phyloP scores from a whole-genome alignment of 2,888 invertebrate genomes.

The Drosophila leonis region DNA sequence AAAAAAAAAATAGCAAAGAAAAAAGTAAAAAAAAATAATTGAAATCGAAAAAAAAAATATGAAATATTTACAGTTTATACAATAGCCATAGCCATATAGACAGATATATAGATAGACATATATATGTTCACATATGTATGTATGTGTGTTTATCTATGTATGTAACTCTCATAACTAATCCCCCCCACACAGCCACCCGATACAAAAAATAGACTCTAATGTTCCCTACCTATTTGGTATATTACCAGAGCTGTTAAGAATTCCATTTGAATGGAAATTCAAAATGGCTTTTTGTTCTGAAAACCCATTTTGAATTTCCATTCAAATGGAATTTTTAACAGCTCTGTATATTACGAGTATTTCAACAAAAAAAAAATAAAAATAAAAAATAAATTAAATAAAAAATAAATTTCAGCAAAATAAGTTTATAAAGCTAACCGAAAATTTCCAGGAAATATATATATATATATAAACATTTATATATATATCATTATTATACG shows the following conservation, averaged over 20 bases:
- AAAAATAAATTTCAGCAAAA: too few species aligned
- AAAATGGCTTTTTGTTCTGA: too few species aligned
- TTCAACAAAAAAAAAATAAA: slow-evolving; percentile 19
- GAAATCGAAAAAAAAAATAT: slow-evolving; percentile 50
- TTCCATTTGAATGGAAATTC: too few species aligned
- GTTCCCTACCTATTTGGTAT: slow-evolving; percentile 66
- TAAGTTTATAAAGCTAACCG: slow-evolving; percentile 26
- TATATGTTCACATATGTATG: slow-evolving; percentile 39
- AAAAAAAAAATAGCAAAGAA: slow-evolving; percentile 50
- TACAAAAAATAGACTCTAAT: slow-evolving; percentile 64
- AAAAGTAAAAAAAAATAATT: slow-evolving; percentile 27
- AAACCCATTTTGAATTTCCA: too few species aligned
- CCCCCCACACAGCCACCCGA: neutral
- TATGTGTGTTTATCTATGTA: slow-evolving; percentile 51
- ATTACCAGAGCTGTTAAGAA: too few species aligned
- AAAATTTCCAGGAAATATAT: slow-evolving; percentile 31
- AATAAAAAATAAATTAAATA: slow-evolving; percentile 8
- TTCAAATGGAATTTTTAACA: too few species aligned
- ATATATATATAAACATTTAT: neutral
- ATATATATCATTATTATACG: slow-evolving; percentile 37
- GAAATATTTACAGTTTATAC: slow-evolving; percentile 54
- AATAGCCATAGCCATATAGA: slow-evolving; percentile 61
- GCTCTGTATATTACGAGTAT: slow-evolving; percentile 51
- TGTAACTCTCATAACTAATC: slow-evolving; percentile 55
- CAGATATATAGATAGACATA: slow-evolving; percentile 13